These are phyloP conservation scores for Coilia nasus DNA, from an alignment of 2,797 vertebrate species.

Conservation along the genomic window DNA sequence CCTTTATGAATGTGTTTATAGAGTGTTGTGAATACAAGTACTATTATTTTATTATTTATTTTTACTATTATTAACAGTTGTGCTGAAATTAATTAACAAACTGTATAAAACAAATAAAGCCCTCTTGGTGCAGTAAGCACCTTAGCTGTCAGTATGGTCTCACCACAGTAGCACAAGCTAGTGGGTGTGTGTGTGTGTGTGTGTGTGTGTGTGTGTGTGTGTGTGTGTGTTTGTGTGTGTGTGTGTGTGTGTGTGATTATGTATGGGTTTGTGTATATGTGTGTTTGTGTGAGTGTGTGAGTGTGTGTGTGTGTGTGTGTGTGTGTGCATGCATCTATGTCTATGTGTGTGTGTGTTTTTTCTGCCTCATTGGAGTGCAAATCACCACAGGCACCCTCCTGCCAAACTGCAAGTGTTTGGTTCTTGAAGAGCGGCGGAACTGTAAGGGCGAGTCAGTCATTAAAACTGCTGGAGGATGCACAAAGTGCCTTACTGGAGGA, in stretches of 20 bases:
- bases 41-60: no score
- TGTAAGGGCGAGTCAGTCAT: neutral
- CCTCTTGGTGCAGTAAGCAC: no score
- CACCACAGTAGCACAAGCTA: no score
- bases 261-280: neutral
- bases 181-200: no score
- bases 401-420: neutral
- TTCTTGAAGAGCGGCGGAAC: neutral
- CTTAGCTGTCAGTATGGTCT: no score
- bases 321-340: neutral
- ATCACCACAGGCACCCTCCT: neutral
- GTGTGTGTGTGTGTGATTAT: neutral
- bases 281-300: neutral
- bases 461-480: neutral
- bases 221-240: neutral
- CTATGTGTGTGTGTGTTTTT: neutral
- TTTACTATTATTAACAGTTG: no score
- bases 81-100: no score
- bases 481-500: neutral
- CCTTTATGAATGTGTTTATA: no score
- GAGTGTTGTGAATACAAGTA: no score
- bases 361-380: constrained; percentile 6
- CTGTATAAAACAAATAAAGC: no score
- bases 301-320: neutral
- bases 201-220: no score